phyloP scores from a whole-genome alignment of 2,797 vertebrate genomes.

The Nothura maculosa region DNA sequence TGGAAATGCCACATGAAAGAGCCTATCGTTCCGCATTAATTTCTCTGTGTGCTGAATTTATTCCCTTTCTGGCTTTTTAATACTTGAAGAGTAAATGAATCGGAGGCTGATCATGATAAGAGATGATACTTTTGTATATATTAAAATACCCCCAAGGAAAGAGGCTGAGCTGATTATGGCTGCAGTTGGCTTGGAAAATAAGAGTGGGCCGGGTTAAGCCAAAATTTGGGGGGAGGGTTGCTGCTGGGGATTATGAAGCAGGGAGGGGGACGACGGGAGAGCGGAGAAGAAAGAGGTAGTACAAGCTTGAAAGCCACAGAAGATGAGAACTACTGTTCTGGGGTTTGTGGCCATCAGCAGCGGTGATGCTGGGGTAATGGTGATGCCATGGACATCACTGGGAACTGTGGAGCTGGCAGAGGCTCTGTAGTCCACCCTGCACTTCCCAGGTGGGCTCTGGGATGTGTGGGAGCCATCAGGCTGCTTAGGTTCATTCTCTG shows the following conservation, averaged over 20 bases:
- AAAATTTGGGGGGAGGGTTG: neutral
- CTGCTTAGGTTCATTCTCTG: neutral
- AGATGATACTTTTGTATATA: slow-evolving; percentile 70
- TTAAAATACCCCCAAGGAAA: slow-evolving; percentile 67
- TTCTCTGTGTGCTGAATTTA: slow-evolving; percentile 62
- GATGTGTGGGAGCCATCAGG: neutral
- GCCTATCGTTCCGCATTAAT: slow-evolving; percentile 71
- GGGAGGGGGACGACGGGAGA: neutral
- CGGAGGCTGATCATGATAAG: slow-evolving; percentile 58
- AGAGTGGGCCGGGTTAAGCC: slow-evolving; percentile 6
- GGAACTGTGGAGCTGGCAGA: neutral
- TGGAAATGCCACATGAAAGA: slow-evolving; percentile 78
- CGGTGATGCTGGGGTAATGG: neutral
- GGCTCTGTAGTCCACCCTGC: accelerated
- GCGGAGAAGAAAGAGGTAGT: neutral
- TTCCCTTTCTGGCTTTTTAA: slow-evolving; percentile 78
- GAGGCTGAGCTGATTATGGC: slow-evolving; percentile 26
- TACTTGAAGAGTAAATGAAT: slow-evolving; percentile 68
- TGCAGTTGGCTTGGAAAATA: slow-evolving; percentile 52
- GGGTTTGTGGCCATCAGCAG: neutral
- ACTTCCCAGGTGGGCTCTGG: accelerated
- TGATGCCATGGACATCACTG: neutral
- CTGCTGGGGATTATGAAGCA: neutral
- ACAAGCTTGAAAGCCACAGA: neutral
- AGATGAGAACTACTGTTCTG: neutral